Evolutionary conservation across 92 coral and sea anemone genomes (phyloP).

Genomic region (Epizoanthus fatuus): DNA sequence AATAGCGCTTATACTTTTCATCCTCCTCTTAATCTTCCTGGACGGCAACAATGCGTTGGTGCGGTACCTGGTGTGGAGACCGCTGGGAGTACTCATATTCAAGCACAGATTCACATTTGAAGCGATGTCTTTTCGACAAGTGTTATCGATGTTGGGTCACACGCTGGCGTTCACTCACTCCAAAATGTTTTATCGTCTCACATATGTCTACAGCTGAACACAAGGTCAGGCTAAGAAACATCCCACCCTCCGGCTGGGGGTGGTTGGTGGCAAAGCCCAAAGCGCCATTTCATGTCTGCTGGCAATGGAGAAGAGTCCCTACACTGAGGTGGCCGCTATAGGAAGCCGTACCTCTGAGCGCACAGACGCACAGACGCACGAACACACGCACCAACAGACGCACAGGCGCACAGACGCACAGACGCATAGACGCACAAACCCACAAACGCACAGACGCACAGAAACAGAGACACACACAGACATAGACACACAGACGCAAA

Average conservation of each 20-base stretch:
- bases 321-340: background rate
- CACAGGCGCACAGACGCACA: too few relatives aligned
- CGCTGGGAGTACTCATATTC: background rate
- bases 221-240: background rate
- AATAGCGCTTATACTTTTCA: background rate
- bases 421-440: too few relatives aligned
- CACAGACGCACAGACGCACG: too few relatives aligned
- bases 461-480: too few relatives aligned
- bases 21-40: background rate
- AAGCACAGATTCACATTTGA: background rate
- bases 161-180: slow-evolving; percentile 4
- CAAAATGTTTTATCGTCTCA: background rate
- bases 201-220: slow-evolving; percentile 2
- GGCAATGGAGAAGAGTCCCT: background rate
- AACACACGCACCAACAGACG: too few relatives aligned
- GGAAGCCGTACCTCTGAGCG: too few relatives aligned
- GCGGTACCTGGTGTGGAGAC: background rate
- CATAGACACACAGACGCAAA: too few relatives aligned
- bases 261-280: background rate
- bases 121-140: slow-evolving; percentile 5
- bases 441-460: too few relatives aligned
- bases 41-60: background rate
- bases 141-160: background rate
- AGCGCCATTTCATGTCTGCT: slow-evolving; percentile 5
- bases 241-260: background rate